Base-by-base conservation (phyloP, 2,888 invertebrate species). In the Frankliniella intonsa region DNA sequence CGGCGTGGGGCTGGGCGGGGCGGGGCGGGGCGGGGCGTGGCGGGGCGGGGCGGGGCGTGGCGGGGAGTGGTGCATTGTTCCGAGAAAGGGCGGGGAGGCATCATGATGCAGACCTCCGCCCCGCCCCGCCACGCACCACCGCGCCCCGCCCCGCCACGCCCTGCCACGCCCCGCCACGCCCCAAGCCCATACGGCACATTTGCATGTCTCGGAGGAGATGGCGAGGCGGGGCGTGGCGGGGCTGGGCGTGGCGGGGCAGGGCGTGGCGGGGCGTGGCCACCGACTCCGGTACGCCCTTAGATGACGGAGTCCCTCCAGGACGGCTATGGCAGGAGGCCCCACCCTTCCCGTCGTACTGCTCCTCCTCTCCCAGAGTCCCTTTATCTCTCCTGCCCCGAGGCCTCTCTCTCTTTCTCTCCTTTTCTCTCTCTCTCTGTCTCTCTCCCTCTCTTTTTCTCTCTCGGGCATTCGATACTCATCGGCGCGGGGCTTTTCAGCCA, bases 21-120 rank as follows among this genome's bases (percentile, higher is more conserved):
- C 55, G 55, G 12, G 55, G 55, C 55, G 55, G 3, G n/a, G n/a
- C 14, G 14, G 55, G 55, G 12, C 14, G 55, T 55, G 55, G 55
- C 17, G 55, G 12, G 62, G 62, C 62, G 14, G 3, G 55, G 12
- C 14, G 14, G 55, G 55, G 12, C 14, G 55, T 55, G 55, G 55
- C 17, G 55, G 12, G 55, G 69, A 22, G 69, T 69, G 69, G 69
- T 76, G 69, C 69, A 76, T 76, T 76, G 69, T 76, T 76, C 69
- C 25, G 69, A 76, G 69, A 76, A 76, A 76, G 69, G 69, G 69
- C 69, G 69, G 25, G 25, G 22, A 22, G 69, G 69, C 69, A 10
- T 25, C 69, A 76, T 25, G 69, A 25, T 25, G 69, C 25, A 25
- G 22, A 22, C 69, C 69, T 25, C 69, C 69, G 62, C 69, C 12